Evolutionary conservation across 2,797 vertebrate species (phyloP), one percentile per base, ranked within the genome.

Genomic region (Sebastes kiyomatsui): DNA sequence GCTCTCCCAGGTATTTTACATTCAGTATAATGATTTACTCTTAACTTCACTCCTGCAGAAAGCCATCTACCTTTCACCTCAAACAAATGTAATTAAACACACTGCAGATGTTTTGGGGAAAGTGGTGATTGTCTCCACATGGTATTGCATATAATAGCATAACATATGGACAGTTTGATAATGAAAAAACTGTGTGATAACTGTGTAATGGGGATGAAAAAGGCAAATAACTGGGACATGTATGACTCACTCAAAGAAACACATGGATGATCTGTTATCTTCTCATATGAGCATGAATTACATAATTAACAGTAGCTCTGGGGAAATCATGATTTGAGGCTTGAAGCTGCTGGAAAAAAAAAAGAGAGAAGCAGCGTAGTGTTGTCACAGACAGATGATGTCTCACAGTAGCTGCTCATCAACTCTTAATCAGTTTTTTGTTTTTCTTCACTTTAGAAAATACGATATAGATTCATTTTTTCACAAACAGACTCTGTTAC

Each of bases 251-350:
- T 78, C 32, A 61, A 61, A 64, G 79, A 69, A 87, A 80, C 61
- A 76, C 84, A 77, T 23, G 67, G 74, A 71, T 68, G 80, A 83
- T 82, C 61, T 46, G 71, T 75, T 83, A 86, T 92, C 89, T 85
- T 82, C 59, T 81, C 85, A 81, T 42, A 66, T 49, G 80, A 92
- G 82, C 83, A 85, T 75, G 77, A 81, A 93, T 93, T 91, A 88
- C 88, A 90, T 89, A 93, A 95, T 90, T 90, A 93, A 88, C 86
- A 76, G 70, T 75, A 75, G 80, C 93, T 91, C 89, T 52, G 81
- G 93, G 94, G 94, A 94, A 95, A 94, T 95, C 91, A 90, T 32
- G 74, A 88, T 84, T 79, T 78, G 73, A 92, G 80, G 87, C 81
- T 85, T 61, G 75, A 82, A 69, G 89, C 88, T 72, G 77, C 67